These are phyloP conservation scores for Melanotaenia pygmaea DNA, from an alignment of 2,797 vertebrate species.

Conservation along the genomic window DNA sequence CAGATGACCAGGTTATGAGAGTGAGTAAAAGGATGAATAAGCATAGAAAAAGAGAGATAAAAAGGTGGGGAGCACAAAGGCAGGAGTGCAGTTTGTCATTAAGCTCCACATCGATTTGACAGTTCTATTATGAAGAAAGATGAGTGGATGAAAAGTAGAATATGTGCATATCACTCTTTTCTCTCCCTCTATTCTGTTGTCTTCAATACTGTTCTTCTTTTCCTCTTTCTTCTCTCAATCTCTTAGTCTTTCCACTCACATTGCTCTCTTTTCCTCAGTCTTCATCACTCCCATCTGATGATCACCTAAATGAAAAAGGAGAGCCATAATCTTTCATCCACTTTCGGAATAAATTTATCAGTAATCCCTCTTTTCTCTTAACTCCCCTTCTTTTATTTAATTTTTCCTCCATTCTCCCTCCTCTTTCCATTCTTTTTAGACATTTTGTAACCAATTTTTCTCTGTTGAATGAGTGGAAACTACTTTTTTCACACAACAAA, in stretches of 20 bases:
- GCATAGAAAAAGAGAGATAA: slow-evolving; percentile 1
- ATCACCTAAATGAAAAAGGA: slow-evolving; percentile 53
- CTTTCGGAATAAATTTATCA: slow-evolving; percentile 29
- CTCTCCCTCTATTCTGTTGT: slow-evolving; percentile 8
- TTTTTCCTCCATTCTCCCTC: background rate
- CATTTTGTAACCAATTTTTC: background rate
- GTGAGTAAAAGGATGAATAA: background rate
- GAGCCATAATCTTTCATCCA: slow-evolving; percentile 42
- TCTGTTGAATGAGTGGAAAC: background rate
- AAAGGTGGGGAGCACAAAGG: slow-evolving; percentile 18
- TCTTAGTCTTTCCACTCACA: slow-evolving; percentile 5
- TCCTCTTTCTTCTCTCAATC: slow-evolving; percentile 4
- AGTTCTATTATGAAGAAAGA: slow-evolving; percentile 70
- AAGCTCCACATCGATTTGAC: slow-evolving; percentile 59
- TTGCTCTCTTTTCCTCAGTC: background rate
- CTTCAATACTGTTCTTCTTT: background rate
- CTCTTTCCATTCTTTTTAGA: background rate
- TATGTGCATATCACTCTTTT: slow-evolving; percentile 47
- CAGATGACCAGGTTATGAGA: background rate
- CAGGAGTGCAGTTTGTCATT: slow-evolving; percentile 32
- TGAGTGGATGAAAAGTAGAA: slow-evolving; percentile 55
- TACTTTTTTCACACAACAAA: background rate
- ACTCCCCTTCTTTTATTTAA: slow-evolving; percentile 8
- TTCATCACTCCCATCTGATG: slow-evolving; percentile 22
- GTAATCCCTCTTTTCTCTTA: slow-evolving; percentile 32